These are phyloP conservation scores for Pemphigus obesinymphae DNA, from an alignment of 1,140 invertebrate genomes.

Conservation along the genomic window DNA sequence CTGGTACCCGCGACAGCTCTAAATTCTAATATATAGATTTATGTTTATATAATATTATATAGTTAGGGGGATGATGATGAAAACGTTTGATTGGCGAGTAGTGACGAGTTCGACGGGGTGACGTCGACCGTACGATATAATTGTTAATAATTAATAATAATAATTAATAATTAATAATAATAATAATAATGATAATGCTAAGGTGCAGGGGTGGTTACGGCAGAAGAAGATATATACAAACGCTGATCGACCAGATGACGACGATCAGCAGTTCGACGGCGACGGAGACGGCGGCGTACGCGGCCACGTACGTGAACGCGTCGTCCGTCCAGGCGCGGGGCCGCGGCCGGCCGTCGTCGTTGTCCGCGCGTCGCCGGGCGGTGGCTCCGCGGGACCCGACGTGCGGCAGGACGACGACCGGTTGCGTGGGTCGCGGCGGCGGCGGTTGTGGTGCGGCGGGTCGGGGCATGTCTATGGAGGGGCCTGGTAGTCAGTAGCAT, in stretches of 20 bases:
- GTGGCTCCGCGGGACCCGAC: neutral
- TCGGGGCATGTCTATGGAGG: constrained; percentile 46
- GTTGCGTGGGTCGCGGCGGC: constrained; percentile 15
- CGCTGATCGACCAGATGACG: constrained; percentile 47
- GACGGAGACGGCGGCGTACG: constrained; percentile 44
- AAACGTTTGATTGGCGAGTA: neutral
- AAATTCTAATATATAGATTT: too few relatives aligned
- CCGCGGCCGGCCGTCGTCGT: neutral
- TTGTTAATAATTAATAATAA: too few relatives aligned
- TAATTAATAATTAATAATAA: neutral
- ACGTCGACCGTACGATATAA: too few relatives aligned
- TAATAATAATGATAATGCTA: neutral
- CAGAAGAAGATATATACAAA: constrained; percentile 45
- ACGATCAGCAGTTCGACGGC: constrained; percentile 47
- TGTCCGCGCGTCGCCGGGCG: neutral
- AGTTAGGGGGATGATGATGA: neutral
- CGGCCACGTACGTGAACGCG: neutral
- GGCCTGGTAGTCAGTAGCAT: constrained; percentile 60
- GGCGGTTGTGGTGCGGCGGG: too few relatives aligned
- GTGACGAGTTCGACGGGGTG: neutral
- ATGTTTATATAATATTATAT: neutral
- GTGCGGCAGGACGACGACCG: constrained; percentile 30
- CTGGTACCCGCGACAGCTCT: too few relatives aligned
- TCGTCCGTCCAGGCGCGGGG: neutral
- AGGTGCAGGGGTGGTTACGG: constrained; percentile 41